Percentiles rank a stretch among this genome's conserved stretches.
Conservation (phyloP, 2,888 invertebrate species). For the Crioceris asparagi region DNA sequence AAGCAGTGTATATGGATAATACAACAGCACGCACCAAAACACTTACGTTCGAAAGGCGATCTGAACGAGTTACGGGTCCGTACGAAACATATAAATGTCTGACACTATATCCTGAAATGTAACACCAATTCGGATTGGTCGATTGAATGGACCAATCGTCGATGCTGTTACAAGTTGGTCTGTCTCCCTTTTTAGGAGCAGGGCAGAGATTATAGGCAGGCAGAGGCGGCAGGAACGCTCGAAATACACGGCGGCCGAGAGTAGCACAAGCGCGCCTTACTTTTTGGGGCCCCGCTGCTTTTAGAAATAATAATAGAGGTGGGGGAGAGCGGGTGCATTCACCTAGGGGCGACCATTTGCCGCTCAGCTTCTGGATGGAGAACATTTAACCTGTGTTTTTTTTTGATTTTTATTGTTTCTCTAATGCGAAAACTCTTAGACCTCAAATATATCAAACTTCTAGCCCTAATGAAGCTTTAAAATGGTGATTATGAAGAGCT, state of each 20-base stretch:
- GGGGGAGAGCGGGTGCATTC: constrained; percentile 27
- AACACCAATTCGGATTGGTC: constrained; percentile 41
- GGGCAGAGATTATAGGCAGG: no score
- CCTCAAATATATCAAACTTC: no score
- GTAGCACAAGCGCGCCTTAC: no score
- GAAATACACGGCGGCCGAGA: constrained; percentile 28
- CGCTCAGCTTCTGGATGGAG: no score
- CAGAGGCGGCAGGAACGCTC: constrained; percentile 29
- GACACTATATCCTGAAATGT: constrained; percentile 64
- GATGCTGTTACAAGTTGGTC: constrained; percentile 39
- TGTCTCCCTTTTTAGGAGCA: constrained; percentile 57
- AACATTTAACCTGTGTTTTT: no score
- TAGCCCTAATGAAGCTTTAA: no score
- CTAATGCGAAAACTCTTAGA: no score
- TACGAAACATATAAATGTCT: constrained; percentile 65
- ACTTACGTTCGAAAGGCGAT: constrained; percentile 97
- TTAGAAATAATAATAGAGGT: constrained; percentile 15
- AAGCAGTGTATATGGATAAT: constrained; percentile 16
- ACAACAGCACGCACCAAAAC: constrained; percentile 17
- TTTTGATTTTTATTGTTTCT: no score
- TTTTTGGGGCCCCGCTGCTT: constrained; percentile 13
- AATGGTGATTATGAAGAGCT: no score
- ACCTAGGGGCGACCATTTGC: constrained; percentile 18
- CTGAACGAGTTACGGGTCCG: constrained; percentile 72
- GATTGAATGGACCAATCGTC: constrained; percentile 37